These are phyloP conservation scores for Chaetophractus vellerosus DNA, from an alignment of 2,797 vertebrate genomes.

Conservation along the genomic window DNA sequence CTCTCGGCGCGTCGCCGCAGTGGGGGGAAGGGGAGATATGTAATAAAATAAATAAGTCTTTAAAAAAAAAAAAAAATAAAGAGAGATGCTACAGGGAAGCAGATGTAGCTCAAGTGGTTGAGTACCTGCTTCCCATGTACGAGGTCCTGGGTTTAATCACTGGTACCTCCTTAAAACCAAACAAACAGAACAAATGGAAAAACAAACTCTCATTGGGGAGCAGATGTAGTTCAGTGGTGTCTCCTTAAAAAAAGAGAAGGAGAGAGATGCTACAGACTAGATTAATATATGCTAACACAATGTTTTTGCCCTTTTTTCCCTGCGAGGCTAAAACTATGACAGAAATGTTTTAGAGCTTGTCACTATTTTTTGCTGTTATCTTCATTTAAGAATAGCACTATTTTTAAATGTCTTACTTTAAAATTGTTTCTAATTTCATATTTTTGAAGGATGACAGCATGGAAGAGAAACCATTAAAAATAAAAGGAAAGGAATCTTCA, in stretches of 20 bases:
- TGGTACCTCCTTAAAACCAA: no score
- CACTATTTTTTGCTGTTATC: conserved; percentile 35
- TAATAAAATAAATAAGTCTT: no score
- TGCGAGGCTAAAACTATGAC: conserved; percentile 21
- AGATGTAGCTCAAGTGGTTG: no score
- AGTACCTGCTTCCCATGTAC: no score
- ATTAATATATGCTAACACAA: not conserved
- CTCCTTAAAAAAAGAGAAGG: not conserved
- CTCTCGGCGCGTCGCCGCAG: no score
- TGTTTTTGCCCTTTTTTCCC: not conserved
- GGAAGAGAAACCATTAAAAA: conserved; percentile 96
- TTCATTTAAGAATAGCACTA: conserved; percentile 12
- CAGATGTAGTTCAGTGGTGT: no score
- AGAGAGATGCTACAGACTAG: not conserved
- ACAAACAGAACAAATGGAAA: no score
- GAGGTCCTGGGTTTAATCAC: no score
- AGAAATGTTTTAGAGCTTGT: conserved; percentile 33
- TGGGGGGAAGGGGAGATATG: no score
- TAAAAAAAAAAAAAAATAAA: no score
- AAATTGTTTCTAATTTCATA: conserved; percentile 53
- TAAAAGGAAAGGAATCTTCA: conserved; percentile 96
- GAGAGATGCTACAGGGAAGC: not conserved
- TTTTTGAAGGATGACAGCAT: conserved; percentile 93
- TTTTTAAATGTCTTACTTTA: conserved; percentile 57
- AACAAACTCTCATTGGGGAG: no score